Percentiles rank a stretch among this genome's conserved stretches.
phyloP scores from a whole-genome alignment of 2,888 invertebrate species.

The Scaptomyza tumidula region DNA sequence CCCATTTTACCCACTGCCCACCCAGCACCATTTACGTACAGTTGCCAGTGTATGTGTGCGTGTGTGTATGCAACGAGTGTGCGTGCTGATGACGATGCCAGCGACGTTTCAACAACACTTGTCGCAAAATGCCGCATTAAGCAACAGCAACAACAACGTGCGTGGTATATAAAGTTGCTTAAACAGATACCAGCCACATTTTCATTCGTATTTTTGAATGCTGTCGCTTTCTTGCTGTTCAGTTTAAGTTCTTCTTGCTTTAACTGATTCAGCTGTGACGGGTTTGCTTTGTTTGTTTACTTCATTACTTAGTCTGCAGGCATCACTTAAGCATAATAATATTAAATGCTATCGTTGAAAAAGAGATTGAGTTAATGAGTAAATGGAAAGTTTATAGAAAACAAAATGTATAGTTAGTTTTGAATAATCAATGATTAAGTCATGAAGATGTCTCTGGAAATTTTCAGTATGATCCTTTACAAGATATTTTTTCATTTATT shows the following conservation, averaged over 20 bases:
- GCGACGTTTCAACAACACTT: conserved; percentile 75
- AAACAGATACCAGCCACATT: conserved; percentile 36
- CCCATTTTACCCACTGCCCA: conserved; percentile 25
- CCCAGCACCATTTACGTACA: conserved; percentile 71
- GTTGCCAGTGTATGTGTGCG: conserved; percentile 45
- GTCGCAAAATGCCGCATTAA: conserved; percentile 77
- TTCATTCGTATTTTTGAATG: conserved; percentile 4
- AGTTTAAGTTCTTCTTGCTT: conserved; percentile 17
- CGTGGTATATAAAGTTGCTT: conserved; percentile 71
- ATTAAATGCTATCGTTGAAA: conserved; percentile 6
- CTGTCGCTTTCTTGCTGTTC: conserved; percentile 17
- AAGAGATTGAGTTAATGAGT: neutral
- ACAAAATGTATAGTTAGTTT: no score
- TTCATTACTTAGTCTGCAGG: conserved; percentile 13
- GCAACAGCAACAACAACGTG: conserved; percentile 65
- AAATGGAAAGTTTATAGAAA: no score
- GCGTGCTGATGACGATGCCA: conserved; percentile 68
- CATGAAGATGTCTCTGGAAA: neutral
- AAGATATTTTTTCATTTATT: neutral
- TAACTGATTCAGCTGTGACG: conserved; percentile 25
- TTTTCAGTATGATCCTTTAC: neutral
- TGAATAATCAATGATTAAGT: neutral
- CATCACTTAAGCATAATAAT: conserved; percentile 12
- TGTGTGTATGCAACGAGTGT: conserved; percentile 36
- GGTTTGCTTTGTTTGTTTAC: neutral